Evolutionary conservation across 2,113 vertebrate species (phyloP).

Genomic region (Ciconia maguari): DNA sequence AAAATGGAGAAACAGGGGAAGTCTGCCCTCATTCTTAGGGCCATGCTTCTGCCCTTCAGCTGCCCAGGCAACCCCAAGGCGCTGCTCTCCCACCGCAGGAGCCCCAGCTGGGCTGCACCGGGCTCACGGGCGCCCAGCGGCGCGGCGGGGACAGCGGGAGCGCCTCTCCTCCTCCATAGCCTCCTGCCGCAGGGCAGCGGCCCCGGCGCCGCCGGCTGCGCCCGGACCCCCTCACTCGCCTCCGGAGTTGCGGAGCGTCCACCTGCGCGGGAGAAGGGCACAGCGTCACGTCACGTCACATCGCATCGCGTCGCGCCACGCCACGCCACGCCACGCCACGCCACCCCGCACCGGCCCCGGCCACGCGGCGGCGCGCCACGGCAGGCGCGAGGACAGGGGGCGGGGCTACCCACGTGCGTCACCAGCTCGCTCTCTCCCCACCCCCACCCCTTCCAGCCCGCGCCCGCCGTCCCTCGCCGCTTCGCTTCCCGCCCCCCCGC

Average conservation of each 20-base stretch:
- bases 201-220: neutral
- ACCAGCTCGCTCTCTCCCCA: neutral
- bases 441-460: neutral
- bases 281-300: neutral
- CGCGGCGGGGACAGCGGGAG: too few species aligned
- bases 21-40: neutral
- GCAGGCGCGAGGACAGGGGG: neutral
- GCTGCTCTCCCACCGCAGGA: neutral
- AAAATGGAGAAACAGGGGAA: rapidly evolving
- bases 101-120: neutral
- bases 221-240: neutral
- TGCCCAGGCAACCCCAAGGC: neutral
- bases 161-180: neutral
- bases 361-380: neutral
- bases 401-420: neutral
- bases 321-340: neutral
- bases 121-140: too few species aligned
- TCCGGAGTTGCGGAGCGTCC: constrained; percentile 18
- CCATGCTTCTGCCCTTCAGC: neutral
- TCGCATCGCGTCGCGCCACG: neutral
- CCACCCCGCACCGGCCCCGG: too few species aligned
- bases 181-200: neutral
- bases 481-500: too few species aligned
- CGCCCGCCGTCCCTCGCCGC: neutral
- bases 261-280: neutral